These are phyloP conservation scores for Coptotermes formosanus DNA, from an alignment of 1,140 invertebrate genomes.

Conservation along the genomic window DNA sequence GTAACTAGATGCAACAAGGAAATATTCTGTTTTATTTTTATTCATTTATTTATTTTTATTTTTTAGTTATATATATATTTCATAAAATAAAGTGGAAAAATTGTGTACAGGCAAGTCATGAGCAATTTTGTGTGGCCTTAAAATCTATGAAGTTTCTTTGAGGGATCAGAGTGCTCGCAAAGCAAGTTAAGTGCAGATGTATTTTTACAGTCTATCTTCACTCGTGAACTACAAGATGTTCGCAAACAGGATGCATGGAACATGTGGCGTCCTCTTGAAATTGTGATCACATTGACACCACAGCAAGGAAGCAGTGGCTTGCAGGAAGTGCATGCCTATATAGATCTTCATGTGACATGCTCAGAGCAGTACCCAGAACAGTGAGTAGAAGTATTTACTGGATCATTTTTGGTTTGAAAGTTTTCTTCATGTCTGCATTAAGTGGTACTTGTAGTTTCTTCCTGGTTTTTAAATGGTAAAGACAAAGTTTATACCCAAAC, in stretches of 20 bases:
- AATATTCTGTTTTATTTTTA: too few species aligned
- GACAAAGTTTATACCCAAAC: too few species aligned
- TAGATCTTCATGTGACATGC: constrained; percentile 69
- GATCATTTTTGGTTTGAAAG: too few species aligned
- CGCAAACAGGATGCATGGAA: constrained; percentile 51
- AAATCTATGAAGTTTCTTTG: neutral
- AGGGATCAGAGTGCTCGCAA: neutral
- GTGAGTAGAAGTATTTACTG: constrained; percentile 50
- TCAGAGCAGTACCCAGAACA: constrained; percentile 67
- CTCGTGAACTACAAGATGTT: constrained; percentile 58
- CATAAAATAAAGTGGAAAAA: too few species aligned
- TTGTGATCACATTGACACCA: constrained; percentile 64
- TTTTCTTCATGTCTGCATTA: too few species aligned
- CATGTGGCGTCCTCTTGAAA: constrained; percentile 64
- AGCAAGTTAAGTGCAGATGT: constrained; percentile 9
- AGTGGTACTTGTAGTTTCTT: too few species aligned
- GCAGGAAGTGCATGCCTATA: constrained; percentile 59
- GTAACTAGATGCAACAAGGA: too few species aligned
- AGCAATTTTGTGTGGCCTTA: too few species aligned
- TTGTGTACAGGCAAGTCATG: too few species aligned
- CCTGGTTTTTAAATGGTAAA: too few species aligned
- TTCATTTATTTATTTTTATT: too few species aligned
- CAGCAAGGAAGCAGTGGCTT: constrained; percentile 63
- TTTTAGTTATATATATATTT: too few species aligned
- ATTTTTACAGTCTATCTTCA: constrained; percentile 60